A percentile compares a stretch with the other conserved stretches of the same genome.
Conservation (phyloP, 2,888 invertebrate genomes). For the Dichetophora obliterata region DNA sequence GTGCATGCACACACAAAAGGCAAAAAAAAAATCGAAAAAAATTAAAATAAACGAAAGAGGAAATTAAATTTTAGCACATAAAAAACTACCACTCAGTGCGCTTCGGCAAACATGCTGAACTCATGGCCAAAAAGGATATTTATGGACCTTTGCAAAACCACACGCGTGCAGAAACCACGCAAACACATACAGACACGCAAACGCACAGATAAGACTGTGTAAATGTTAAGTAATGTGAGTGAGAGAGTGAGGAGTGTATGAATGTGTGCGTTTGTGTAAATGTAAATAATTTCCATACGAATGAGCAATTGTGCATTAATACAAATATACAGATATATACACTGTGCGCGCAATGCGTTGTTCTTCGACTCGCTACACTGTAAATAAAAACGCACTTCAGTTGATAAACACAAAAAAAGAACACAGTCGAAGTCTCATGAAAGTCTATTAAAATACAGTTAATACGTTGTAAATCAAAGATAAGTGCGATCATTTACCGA, state of each 20-base stretch:
- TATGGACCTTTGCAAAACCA: background rate
- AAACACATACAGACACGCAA: conserved; percentile 4
- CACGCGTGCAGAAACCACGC: background rate
- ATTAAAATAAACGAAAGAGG: conserved; percentile 39
- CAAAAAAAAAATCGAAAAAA: conserved; percentile 34
- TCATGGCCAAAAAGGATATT: conserved; percentile 17
- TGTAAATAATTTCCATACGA: conserved; percentile 69
- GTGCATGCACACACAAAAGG: conserved; percentile 14
- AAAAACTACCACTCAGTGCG: conserved; percentile 36
- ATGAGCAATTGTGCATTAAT: conserved; percentile 66
- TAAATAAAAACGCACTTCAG: background rate
- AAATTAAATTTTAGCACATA: conserved; percentile 51
- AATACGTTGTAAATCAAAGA: conserved; percentile 69
- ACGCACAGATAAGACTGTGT: background rate
- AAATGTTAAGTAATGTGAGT: conserved; percentile 5
- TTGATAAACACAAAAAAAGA: background rate
- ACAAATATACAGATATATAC: background rate
- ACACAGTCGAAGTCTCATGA: conserved; percentile 54
- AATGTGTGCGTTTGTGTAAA: conserved; percentile 30
- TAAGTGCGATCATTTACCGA: conserved; percentile 53
- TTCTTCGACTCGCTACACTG: background rate
- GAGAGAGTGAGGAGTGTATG: background rate
- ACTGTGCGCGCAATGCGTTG: background rate
- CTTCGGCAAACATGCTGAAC: conserved; percentile 15
- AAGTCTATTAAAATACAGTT: conserved; percentile 66